Evolutionary conservation across 2,797 vertebrate genomes (phyloP).

Genomic region (Gymnoscopelus microlampas): DNA sequence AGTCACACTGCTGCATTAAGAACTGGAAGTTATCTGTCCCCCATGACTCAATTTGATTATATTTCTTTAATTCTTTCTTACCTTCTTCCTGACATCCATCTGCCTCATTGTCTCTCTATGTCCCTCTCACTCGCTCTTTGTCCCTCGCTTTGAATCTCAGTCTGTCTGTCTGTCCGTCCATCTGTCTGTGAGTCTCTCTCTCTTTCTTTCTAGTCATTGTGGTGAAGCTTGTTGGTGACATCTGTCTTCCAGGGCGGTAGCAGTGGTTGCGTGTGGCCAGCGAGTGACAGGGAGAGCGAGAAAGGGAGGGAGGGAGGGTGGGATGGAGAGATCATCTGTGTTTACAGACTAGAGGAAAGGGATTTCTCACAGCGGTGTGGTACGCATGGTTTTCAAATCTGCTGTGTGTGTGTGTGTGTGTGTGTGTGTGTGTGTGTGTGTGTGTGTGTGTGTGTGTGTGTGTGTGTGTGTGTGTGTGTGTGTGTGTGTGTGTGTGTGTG

Average conservation of each 20-base stretch:
- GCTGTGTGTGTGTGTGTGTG: conserved; percentile 46
- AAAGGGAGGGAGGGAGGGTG: neutral
- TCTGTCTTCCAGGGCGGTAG: conserved; percentile 49
- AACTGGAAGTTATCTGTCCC: conserved; percentile 5
- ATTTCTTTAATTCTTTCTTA: neutral
- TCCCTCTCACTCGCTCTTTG: conserved; percentile 12
- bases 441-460: conserved; percentile 42
- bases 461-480: conserved; percentile 42
- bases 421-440: conserved; percentile 42
- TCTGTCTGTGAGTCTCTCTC: neutral
- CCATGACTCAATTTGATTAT: neutral
- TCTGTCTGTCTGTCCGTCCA: conserved; percentile 4
- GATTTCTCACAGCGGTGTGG: conserved; percentile 35
- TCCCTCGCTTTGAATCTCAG: neutral
- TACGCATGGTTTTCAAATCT: conserved; percentile 33
- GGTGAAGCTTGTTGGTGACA: conserved; percentile 33
- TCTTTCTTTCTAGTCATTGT: conserved; percentile 4
- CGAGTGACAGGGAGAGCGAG: conserved; percentile 37
- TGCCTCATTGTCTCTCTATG: neutral
- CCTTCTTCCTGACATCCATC: neutral
- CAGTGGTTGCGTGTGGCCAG: conserved; percentile 24
- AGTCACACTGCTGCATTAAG: conserved; percentile 31
- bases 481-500: conserved; percentile 42
- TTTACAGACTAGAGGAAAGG: conserved; percentile 35
- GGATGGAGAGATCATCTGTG: conserved; percentile 18